Evolutionary conservation across 2,113 vertebrate genomes (phyloP).

Genomic region (Boulengeromyrus knoepffleri): DNA sequence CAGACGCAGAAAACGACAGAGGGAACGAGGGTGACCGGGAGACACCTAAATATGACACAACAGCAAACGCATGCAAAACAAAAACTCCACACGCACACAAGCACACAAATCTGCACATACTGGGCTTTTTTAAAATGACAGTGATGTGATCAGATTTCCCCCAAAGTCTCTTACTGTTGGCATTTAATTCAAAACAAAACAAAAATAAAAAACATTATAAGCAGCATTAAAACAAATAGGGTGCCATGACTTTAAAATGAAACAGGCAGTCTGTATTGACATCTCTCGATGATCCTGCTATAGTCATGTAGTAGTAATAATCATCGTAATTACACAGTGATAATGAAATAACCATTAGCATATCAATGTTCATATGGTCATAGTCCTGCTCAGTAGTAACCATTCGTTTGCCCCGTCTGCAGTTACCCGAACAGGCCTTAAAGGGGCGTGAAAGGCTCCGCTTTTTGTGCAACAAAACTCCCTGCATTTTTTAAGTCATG

Average conservation of each 20-base stretch:
- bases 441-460: constrained; percentile 59
- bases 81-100: constrained; percentile 25
- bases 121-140: constrained; percentile 48
- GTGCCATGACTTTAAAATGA: constrained; percentile 68
- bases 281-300: constrained; percentile 51
- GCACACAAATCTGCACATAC: constrained; percentile 31
- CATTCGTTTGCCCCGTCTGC: constrained; percentile 61
- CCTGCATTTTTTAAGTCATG: constrained; percentile 67
- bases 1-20: constrained; percentile 22
- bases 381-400: constrained; percentile 69
- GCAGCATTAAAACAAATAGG: constrained; percentile 75
- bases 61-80: constrained; percentile 23
- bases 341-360: constrained; percentile 6
- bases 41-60: constrained; percentile 5
- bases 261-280: constrained; percentile 44
- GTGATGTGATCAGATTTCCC: constrained; percentile 55
- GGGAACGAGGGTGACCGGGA: background rate
- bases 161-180: constrained; percentile 48
- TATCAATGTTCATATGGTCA: constrained; percentile 27
- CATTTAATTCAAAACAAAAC: constrained; percentile 48
- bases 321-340: constrained; percentile 61
- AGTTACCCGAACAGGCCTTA: constrained; percentile 57
- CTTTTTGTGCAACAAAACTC: constrained; percentile 71
- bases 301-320: constrained; percentile 57
- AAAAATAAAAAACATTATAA: constrained; percentile 50